A percentile compares a stretch with the other conserved stretches of the same genome.
These are phyloP conservation scores for Bicyclus anynana DNA, from an alignment of 1,140 invertebrate genomes.

Conservation along the genomic window DNA sequence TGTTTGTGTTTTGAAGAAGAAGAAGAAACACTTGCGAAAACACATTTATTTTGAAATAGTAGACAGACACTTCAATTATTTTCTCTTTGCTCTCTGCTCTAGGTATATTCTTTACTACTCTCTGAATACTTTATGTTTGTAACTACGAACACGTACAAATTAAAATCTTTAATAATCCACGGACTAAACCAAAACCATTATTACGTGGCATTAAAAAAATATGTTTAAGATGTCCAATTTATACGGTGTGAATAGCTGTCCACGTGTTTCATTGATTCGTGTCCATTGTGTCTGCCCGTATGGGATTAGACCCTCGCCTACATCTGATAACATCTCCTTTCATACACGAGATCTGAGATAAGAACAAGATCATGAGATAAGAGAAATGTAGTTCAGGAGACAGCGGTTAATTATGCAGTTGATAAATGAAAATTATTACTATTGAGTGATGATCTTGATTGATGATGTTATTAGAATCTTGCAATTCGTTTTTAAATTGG, in stretches of 20 bases:
- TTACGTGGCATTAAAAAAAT: not conserved
- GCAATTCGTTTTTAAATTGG: no score
- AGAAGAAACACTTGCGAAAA: no score
- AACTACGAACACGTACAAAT: no score
- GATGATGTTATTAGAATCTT: no score
- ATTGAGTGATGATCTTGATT: no score
- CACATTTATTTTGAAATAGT: no score
- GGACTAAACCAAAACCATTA: slow-evolving; percentile 16
- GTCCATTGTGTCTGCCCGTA: slow-evolving; percentile 48
- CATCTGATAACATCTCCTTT: slow-evolving; percentile 57
- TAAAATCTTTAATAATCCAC: not conserved
- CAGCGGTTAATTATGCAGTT: not conserved
- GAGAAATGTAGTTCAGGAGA: slow-evolving; percentile 17
- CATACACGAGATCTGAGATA: slow-evolving; percentile 37
- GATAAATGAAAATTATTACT: no score
- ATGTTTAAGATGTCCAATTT: slow-evolving; percentile 45
- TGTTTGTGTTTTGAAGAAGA: no score
- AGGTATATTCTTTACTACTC: no score
- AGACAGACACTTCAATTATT: no score
- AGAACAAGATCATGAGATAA: slow-evolving; percentile 37
- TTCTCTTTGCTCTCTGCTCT: no score
- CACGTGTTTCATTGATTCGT: slow-evolving; percentile 49
- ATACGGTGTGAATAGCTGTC: slow-evolving; percentile 40
- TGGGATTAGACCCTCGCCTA: slow-evolving; percentile 39
- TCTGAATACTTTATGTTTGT: no score